Conservation (phyloP, 2,888 invertebrate species). For the Linhomoeus sp. region DNA sequence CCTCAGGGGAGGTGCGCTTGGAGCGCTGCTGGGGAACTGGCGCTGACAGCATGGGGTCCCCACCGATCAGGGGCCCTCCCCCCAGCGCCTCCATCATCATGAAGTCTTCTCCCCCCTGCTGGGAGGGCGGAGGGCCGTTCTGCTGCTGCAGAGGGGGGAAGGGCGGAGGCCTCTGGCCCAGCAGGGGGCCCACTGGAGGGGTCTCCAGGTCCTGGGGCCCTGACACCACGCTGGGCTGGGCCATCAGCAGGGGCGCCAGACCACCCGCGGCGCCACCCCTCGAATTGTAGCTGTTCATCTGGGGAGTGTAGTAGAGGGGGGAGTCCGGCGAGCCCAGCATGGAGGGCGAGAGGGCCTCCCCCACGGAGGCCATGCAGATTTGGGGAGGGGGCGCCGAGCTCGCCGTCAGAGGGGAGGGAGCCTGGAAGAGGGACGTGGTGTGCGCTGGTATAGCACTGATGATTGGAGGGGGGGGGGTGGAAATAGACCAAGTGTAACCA, state of each 20-base stretch:
- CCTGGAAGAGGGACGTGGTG: too few relatives aligned
- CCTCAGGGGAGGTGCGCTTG: neutral
- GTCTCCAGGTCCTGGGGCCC: neutral
- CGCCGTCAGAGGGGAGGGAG: too few relatives aligned
- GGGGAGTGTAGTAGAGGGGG: neutral
- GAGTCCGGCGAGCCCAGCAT: neutral
- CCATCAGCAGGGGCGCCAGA: neutral
- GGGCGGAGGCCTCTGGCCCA: neutral
- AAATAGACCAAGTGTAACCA: too few relatives aligned
- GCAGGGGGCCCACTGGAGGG: neutral
- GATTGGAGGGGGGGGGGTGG: too few relatives aligned
- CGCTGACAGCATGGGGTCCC: neutral
- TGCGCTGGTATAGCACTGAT: too few relatives aligned
- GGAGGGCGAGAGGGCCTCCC: neutral
- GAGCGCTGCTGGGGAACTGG: neutral
- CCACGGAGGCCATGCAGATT: neutral
- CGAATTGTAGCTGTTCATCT: too few relatives aligned
- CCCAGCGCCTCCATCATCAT: neutral
- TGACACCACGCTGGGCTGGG: neutral
- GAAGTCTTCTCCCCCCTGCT: neutral
- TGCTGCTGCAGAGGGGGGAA: neutral
- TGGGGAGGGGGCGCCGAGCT: neutral
- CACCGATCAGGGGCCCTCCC: neutral
- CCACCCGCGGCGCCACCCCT: too few relatives aligned
- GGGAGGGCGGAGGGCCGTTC: neutral